A percentile compares a stretch with the other conserved stretches of the same genome.
Evolutionary conservation across 2,888 invertebrate species (phyloP).

Genomic region (Netelia virgata): DNA sequence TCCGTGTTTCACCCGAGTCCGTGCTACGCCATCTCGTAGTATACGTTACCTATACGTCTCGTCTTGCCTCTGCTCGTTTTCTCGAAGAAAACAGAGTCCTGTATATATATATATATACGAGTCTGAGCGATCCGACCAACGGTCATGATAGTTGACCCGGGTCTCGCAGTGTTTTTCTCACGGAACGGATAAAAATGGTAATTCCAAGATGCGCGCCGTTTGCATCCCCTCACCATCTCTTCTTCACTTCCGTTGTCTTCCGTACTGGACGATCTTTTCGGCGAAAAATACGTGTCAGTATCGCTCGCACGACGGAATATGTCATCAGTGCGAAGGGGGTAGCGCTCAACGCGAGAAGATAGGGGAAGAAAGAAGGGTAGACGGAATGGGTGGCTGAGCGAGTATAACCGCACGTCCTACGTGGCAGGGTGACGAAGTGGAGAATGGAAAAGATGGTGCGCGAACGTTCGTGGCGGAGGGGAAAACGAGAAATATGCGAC

Average conservation of each 20-base stretch:
- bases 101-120: background rate
- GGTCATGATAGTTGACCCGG: conserved; percentile 47
- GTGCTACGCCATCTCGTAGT: background rate
- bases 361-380: conserved; percentile 7
- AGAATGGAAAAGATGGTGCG: conserved; percentile 64
- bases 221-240: background rate
- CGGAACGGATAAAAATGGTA: conserved; percentile 54
- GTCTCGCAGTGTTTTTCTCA: conserved; percentile 24
- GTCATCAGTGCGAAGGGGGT: conserved; percentile 40
- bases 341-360: conserved; percentile 44
- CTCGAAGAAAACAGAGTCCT: background rate
- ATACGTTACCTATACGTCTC: background rate
- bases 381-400: background rate
- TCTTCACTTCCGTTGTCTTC: background rate
- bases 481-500: conserved; percentile 62
- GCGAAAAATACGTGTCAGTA: conserved; percentile 42
- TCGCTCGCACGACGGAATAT: conserved; percentile 45
- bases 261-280: background rate
- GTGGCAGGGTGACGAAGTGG: conserved; percentile 65
- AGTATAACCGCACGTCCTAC: conserved; percentile 50
- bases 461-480: conserved; percentile 33
- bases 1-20: conserved; percentile 34
- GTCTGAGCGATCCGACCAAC: conserved; percentile 22
- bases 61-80: background rate
- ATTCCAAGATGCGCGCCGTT: conserved; percentile 31